Percentiles rank a stretch among this genome's conserved stretches.
Evolutionary conservation across 2,113 vertebrate species (phyloP).

Genomic region (Oreamnos americanus): DNA sequence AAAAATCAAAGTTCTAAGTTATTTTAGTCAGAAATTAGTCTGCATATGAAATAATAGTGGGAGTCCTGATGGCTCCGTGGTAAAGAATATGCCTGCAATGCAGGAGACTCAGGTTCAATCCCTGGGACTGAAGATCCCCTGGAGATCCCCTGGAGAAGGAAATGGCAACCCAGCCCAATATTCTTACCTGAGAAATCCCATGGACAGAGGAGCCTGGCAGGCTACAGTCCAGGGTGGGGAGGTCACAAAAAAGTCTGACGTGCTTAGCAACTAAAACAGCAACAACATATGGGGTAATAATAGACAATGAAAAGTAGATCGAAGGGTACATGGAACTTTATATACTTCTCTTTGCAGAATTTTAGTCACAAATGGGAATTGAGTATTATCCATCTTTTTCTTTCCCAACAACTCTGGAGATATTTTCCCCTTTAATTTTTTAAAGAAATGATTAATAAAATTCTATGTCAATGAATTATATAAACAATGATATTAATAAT

Average conservation of each 20-base stretch:
- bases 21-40: neutral
- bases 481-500: neutral
- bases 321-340: neutral
- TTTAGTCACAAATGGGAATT: neutral
- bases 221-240: neutral
- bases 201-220: neutral
- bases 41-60: neutral
- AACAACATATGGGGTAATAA: neutral
- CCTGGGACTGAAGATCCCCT: neutral
- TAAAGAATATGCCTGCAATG: neutral
- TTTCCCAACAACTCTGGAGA: neutral
- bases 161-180: neutral
- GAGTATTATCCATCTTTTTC: neutral
- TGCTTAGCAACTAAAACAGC: neutral
- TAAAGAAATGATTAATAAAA: neutral
- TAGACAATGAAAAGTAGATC: neutral
- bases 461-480: slow-evolving; percentile 1
- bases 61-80: neutral
- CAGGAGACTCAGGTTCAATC: neutral
- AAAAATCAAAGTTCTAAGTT: neutral
- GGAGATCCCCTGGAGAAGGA: neutral
- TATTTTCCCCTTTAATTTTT: neutral
- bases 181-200: neutral
- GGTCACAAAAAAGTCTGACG: neutral
- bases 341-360: neutral